Percentiles rank a stretch among this genome's conserved stretches.
phyloP scores from a whole-genome alignment of 1,140 invertebrate species.

The Drosophila orosa region DNA sequence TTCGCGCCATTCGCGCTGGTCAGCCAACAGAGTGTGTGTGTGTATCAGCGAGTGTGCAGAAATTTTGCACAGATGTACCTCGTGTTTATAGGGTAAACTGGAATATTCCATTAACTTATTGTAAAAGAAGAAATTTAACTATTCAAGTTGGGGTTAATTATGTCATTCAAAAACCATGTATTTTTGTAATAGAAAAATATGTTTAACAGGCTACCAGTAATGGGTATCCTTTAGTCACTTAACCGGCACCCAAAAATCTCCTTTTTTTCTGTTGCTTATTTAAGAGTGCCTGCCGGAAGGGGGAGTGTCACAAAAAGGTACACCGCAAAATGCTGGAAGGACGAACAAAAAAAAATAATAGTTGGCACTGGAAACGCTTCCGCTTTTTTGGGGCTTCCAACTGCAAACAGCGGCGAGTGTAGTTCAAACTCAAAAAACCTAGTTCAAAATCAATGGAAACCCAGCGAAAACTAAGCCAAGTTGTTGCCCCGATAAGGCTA shows the following conservation, averaged over 20 bases:
- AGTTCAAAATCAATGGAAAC: background rate
- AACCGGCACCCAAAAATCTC: background rate
- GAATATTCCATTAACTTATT: background rate
- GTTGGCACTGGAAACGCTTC: constrained; percentile 62
- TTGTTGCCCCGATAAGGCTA: constrained; percentile 12
- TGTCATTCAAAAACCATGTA: no score
- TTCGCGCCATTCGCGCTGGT: constrained; percentile 75
- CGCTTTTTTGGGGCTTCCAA: constrained; percentile 50
- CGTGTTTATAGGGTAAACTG: background rate
- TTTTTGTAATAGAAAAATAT: background rate
- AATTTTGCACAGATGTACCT: background rate
- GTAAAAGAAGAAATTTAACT: background rate
- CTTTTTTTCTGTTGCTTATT: constrained; percentile 10
- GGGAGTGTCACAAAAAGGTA: constrained; percentile 57
- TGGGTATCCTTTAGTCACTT: background rate
- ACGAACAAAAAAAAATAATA: constrained; percentile 31
- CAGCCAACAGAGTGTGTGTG: constrained; percentile 30
- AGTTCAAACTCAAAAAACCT: constrained; percentile 13
- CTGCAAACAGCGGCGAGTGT: constrained; percentile 43
- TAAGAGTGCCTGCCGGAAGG: constrained; percentile 27
- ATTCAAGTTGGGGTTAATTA: no score
- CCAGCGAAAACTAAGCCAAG: constrained; percentile 5
- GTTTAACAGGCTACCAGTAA: background rate
- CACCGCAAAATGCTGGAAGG: constrained; percentile 55
- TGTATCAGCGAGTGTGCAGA: constrained; percentile 5